Conservation (phyloP, 2,888 invertebrate species). For the Parthenolecanium corni region DNA sequence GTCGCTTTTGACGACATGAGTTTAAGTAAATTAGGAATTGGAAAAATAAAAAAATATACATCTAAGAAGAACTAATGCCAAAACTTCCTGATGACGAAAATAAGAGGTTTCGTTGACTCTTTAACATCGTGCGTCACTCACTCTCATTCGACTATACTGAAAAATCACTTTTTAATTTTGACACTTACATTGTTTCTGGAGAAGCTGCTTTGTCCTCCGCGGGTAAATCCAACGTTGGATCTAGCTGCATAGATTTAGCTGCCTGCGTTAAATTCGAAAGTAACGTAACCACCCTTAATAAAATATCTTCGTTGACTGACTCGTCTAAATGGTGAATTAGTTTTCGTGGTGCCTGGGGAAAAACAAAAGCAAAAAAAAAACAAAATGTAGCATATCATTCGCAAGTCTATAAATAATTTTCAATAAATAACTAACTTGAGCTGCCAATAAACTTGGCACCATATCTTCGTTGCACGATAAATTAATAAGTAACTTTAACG, state of each 20-base stretch:
- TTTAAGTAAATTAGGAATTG: no score
- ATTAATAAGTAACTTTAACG: constrained; percentile 47
- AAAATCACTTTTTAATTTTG: no score
- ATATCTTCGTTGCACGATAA: constrained; percentile 47
- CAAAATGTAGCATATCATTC: no score
- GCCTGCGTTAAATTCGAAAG: constrained; percentile 43
- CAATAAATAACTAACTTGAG: constrained; percentile 40
- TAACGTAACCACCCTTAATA: constrained; percentile 43
- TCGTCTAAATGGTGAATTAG: constrained; percentile 41
- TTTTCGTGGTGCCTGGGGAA: constrained; percentile 42
- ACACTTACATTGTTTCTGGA: constrained; percentile 43
- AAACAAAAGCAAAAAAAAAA: not conserved
- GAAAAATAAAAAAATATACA: not conserved
- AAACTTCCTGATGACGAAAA: no score
- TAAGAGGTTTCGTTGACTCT: no score
- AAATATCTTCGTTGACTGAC: constrained; percentile 39
- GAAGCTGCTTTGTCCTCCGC: constrained; percentile 44
- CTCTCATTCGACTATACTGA: no score
- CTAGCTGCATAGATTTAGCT: constrained; percentile 39
- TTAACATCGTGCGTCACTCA: no score
- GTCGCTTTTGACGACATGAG: no score
- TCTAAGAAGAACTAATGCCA: not conserved
- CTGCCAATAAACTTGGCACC: constrained; percentile 47
- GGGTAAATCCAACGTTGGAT: constrained; percentile 42
- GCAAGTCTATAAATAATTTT: no score